Conservation (phyloP, 2,113 vertebrate species). For the Panthera uncia region DNA sequence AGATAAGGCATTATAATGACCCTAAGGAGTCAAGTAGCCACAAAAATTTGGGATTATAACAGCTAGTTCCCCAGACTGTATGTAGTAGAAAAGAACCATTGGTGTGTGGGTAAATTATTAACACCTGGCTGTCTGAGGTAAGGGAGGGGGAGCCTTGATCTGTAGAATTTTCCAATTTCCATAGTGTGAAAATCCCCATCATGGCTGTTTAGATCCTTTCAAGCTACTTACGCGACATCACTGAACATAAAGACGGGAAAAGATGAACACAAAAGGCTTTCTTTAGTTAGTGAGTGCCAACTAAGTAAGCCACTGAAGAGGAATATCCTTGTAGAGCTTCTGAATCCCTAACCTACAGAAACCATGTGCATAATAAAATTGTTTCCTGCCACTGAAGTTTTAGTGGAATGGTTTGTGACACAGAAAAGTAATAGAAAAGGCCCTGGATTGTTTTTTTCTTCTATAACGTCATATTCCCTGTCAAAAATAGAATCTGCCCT, state of each 20-base stretch:
- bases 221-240: neutral
- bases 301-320: neutral
- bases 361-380: neutral
- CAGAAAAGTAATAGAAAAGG: neutral
- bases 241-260: neutral
- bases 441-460: neutral
- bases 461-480: neutral
- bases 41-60: neutral
- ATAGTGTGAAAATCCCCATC: neutral
- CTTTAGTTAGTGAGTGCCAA: too few species aligned
- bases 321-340: neutral
- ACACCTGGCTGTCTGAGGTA: neutral
- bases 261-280: neutral
- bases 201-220: neutral
- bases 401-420: neutral
- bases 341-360: neutral
- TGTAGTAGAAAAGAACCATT: neutral
- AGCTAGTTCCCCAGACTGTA: neutral
- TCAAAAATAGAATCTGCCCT: neutral
- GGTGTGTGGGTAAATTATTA: neutral
- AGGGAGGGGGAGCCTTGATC: rapidly evolving
- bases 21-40: neutral
- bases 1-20: neutral
- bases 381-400: neutral
- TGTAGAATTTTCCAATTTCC: neutral